A percentile compares a stretch with the other conserved stretches of the same genome.
Evolutionary conservation across 2,113 vertebrate species (phyloP).

Genomic region (Dicaeum eximium): DNA sequence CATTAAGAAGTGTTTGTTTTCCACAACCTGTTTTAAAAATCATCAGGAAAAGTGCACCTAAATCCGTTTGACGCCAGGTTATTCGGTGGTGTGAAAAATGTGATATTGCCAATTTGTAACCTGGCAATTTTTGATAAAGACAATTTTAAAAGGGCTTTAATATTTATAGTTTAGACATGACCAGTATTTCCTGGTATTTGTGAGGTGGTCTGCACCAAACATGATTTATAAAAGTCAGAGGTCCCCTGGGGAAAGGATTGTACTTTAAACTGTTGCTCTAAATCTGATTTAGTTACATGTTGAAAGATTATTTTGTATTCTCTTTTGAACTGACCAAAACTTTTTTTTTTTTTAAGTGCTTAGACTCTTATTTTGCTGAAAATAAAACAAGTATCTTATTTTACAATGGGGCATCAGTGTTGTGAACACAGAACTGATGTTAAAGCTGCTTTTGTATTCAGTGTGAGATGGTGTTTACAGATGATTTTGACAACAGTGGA

Average conservation of each 20-base stretch:
- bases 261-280: slow-evolving; percentile 60
- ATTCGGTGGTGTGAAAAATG: not conserved
- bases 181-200: slow-evolving; percentile 66
- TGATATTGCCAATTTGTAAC: slow-evolving; percentile 41
- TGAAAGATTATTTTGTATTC: slow-evolving; percentile 56
- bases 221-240: slow-evolving; percentile 37
- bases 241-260: slow-evolving; percentile 52
- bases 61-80: not conserved
- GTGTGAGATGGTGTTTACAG: slow-evolving; percentile 91
- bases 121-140: slow-evolving; percentile 55
- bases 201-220: slow-evolving; percentile 32
- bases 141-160: slow-evolving; percentile 75
- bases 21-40: slow-evolving; percentile 12
- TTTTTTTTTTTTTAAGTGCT: slow-evolving; percentile 14
- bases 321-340: slow-evolving; percentile 59
- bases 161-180: slow-evolving; percentile 67
- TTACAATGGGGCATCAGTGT: slow-evolving; percentile 68
- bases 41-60: not conserved
- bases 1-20: not conserved
- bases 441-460: slow-evolving; percentile 85
- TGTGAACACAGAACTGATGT: slow-evolving; percentile 70
- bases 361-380: slow-evolving; percentile 46
- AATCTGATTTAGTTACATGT: slow-evolving; percentile 48
- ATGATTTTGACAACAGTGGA: slow-evolving; percentile 82
- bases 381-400: slow-evolving; percentile 53